A percentile compares a stretch with the other conserved stretches of the same genome.
Conservation (phyloP, 1,140 invertebrate genomes). For the Cotesia vestalis region DNA sequence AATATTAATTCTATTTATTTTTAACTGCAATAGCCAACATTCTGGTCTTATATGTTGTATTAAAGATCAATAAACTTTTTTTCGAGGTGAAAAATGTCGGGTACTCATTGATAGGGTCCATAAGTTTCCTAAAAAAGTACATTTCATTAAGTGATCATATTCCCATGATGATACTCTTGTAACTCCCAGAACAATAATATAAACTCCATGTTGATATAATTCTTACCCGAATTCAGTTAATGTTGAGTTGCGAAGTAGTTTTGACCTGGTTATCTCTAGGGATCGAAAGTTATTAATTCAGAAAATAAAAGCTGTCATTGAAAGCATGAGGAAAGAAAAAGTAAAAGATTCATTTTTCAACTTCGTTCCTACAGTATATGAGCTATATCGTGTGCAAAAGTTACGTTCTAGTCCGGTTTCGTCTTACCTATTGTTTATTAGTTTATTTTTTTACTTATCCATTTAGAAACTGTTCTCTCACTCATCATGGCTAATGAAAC, state of each 20-base stretch:
- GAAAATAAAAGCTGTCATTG: neutral
- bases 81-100: no score
- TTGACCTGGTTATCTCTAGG: constrained; percentile 21
- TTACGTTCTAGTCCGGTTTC: neutral
- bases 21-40: no score
- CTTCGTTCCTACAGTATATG: no score
- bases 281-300: constrained; percentile 32
- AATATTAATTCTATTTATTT: no score
- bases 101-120: no score
- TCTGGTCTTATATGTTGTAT: no score
- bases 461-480: constrained; percentile 20
- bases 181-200: constrained; percentile 36
- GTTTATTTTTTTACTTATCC: constrained; percentile 22
- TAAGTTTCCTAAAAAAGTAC: no score
- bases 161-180: constrained; percentile 21
- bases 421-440: neutral
- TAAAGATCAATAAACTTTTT: no score
- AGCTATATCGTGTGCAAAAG: neutral
- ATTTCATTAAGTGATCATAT: constrained; percentile 11
- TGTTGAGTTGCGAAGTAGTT: constrained; percentile 31
- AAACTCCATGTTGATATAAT: constrained; percentile 37
- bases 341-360: no score
- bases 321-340: neutral
- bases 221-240: constrained; percentile 6
- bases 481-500: constrained; percentile 28